Evolutionary conservation across 2,797 vertebrate genomes (phyloP), one percentile per base, ranked within the genome.

Genomic region (Pseudochromis fuscus): DNA sequence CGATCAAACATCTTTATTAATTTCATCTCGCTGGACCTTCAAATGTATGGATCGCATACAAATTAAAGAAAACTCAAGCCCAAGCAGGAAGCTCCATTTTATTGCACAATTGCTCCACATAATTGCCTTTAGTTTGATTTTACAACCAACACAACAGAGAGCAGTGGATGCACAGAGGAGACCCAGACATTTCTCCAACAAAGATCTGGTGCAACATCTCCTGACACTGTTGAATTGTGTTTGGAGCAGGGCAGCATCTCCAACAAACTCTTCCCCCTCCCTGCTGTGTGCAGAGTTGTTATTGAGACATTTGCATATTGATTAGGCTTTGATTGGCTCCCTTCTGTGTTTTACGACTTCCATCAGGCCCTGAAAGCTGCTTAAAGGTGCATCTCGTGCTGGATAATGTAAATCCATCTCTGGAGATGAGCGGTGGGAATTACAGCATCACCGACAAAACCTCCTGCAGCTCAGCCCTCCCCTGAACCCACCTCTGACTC

Each of bases 1-100:
- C 61, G 16, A 87, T 84, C 62, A 67, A 81, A 69, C 55, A 53
- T 72, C 13, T 60, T 66, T 66, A 59, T 77, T 76, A 49, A 77
- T 77, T 74, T 70, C 44, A 65, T 75, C 68, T 60, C 60, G 23
- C 23, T 45, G 55, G 64, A 76, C 40, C 27, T 80, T 45, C 15
- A 46, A 60, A 68, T 45, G n/a, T 46, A 64, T 59, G 38, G 24
- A 46, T 77, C 72, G 28, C 44, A 40, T 52, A 60, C 42, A 9
- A 52, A 53, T 79, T 13, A 37, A 19, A 28, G 51, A 15, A 33
- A 38, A 75, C 52, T 46, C 69, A 31, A 65, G 33, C 31, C 52
- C 38, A 23, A 10, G 30, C 30, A 44, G 73, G 12, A 35, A 57
- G 21, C 13, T 19, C 0, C 15, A 11, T 76, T 66, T 79, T 59